A percentile compares a stretch with the other conserved stretches of the same genome.
phyloP scores from a whole-genome alignment of 2,113 vertebrate species.

The Halichoerus grypus region DNA sequence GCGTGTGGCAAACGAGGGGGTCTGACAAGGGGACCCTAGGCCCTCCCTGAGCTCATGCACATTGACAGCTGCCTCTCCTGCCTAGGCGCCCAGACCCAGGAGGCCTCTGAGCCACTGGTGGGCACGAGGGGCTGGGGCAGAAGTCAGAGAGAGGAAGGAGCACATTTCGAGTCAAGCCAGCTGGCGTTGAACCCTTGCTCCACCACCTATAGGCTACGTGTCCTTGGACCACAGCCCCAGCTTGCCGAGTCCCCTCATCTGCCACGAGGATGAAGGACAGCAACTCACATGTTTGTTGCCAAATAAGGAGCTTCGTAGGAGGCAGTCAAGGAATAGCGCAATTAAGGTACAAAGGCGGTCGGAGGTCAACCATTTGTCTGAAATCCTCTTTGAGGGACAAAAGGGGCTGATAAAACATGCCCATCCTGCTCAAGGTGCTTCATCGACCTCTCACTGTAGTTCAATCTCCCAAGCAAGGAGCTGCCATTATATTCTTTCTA shows the following conservation, averaged over 20 bases:
- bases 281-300: background rate
- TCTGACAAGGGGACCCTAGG: background rate
- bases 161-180: no score
- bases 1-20: accelerated
- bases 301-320: background rate
- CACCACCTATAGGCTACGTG: background rate
- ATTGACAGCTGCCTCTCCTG: background rate
- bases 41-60: background rate
- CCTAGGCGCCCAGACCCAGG: background rate
- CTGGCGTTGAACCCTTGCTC: background rate
- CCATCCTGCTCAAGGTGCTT: background rate
- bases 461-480: background rate
- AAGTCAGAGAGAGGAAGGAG: background rate
- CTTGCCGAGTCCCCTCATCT: background rate
- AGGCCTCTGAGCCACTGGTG: background rate
- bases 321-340: no score
- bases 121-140: background rate
- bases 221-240: background rate
- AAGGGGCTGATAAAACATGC: background rate
- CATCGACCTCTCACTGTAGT: accelerated
- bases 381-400: background rate
- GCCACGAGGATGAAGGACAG: background rate
- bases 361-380: background rate
- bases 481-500: accelerated
- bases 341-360: accelerated